Base-by-base conservation (phyloP, 2,113 vertebrate genomes). In the Ctenomys sociabilis region DNA sequence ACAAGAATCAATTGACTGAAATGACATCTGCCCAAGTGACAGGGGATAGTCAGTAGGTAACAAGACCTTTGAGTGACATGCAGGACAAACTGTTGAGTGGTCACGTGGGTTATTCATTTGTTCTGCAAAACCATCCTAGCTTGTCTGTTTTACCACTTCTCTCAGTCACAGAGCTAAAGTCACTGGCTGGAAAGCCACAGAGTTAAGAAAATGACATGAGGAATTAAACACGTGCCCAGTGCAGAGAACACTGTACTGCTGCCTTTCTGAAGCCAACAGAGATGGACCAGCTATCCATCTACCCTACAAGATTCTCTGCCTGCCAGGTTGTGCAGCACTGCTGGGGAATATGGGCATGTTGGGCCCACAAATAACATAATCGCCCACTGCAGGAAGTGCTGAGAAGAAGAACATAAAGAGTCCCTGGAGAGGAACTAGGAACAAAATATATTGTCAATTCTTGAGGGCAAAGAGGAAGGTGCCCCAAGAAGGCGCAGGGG, bases 291-390 rank as follows among this genome's bases (percentile, higher is more conserved):
- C 35, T 40, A 37, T 63, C 11, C 37, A 49, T 22, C 21, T 22
- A 45, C 17, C 2, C 16, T 11, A 49, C 32, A n/a, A 63, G 43
- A 61, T 2, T 9, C 11, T 7, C 64, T 26, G 13, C 0, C 0
- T 16, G 16, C 4, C 49, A 63, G 17, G 30, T 5, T 32, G 16
- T 61, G 10, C 2, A 16, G 26, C 0, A 32, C 5, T 28, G 3
- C n/a, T 77, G 17, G 21, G 35, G 4, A 28, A 73, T 30, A n/a
- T 32, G 75, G n/a, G 6, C 78, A 45, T 3, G 19, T 57, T 30
- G 57, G 87, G 61, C 7, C 59, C 40, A 40, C 30, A 88, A 64
- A 70, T 37, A n/a, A 30, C 16, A 63, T 12, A 24, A 43, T 16
- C 28, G 45, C 49, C 49, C 73, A 78, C 35, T 30, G 8, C n/a